Base-by-base conservation (phyloP, 2,888 invertebrate genomes). In the Drosophila fulvimacula region DNA sequence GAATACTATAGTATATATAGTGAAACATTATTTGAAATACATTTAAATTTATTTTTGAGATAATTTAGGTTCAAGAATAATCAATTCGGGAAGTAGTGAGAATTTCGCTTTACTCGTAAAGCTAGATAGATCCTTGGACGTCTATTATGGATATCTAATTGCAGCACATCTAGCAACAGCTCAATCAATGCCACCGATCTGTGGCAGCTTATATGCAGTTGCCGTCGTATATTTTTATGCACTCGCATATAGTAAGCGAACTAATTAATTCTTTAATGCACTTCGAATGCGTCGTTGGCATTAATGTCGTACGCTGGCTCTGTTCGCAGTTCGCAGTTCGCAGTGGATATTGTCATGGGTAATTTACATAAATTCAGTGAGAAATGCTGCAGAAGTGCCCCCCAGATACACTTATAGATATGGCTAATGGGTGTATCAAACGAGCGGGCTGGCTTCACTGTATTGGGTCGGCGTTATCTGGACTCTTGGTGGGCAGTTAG, bases 251-350 rank as follows among this genome's bases (percentile, higher is more conserved):
- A 62, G 65, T 60, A 69, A 69, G 55, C 61, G 44, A 58, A 79
- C 83, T 82, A 83, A 83, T 83, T 83, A 88, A 83, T 88, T 83
- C 84, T 84, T 83, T 83, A 83, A 83, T 83, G 83, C 82, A 83
- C 84, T 83, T 72, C 62, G 64, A 69, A 65, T 75, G 67, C 46
- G 61, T 48, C 60, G 70, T 57, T 78, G 64, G 58, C 79, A 81
- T 75, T 81, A 74, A 79, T 70, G 72, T 51, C 7, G 53, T 30
- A 10, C 24, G 34, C 34, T n/a, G 1, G 21, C 3, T n/a, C 10
- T 51, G 15, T 51, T n/a, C n/a, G n/a, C n/a, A n/a, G 39, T 7
- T 34, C 51, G 32, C 19, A 19, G 19, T 6, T 42, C 52, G 15
- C 64, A 56, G 44, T 65, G 64, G 53, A 84, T 76, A 69, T 65